Evolutionary conservation across 2,113 vertebrate species (phyloP).

Genomic region (Ophthalmolycus amberensis): DNA sequence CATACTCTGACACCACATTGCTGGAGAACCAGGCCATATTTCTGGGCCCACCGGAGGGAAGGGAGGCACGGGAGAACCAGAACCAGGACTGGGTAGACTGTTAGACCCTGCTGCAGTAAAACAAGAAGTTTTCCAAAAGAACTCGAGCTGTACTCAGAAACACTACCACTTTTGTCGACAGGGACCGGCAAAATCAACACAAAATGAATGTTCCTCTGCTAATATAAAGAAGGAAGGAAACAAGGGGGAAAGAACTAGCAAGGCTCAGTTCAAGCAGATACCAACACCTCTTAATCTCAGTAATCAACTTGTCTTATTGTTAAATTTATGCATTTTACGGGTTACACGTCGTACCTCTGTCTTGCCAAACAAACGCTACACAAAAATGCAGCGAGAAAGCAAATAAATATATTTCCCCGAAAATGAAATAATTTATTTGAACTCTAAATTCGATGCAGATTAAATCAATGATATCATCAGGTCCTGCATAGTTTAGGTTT

Average conservation of each 20-base stretch:
- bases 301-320: neutral
- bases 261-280: neutral
- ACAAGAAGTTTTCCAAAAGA: neutral
- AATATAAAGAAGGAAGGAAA: neutral
- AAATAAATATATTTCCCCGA: neutral
- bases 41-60: neutral
- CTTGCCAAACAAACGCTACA: no score
- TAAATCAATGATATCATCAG: neutral
- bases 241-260: neutral
- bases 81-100: neutral
- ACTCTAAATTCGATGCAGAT: neutral
- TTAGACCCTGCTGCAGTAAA: no score
- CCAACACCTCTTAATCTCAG: neutral
- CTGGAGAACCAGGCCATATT: neutral
- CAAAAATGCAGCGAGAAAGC: neutral
- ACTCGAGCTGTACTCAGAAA: neutral
- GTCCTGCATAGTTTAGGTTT: neutral
- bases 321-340: neutral
- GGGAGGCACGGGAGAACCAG: neutral
- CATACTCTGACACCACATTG: no score
- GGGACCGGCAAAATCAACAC: neutral
- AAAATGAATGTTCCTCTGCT: neutral
- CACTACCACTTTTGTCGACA: neutral
- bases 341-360: neutral
- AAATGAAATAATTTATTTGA: neutral